Evolutionary conservation across 2,888 invertebrate species (phyloP), one percentile per base, ranked within the genome.

Genomic region (Morpho deidamia): DNA sequence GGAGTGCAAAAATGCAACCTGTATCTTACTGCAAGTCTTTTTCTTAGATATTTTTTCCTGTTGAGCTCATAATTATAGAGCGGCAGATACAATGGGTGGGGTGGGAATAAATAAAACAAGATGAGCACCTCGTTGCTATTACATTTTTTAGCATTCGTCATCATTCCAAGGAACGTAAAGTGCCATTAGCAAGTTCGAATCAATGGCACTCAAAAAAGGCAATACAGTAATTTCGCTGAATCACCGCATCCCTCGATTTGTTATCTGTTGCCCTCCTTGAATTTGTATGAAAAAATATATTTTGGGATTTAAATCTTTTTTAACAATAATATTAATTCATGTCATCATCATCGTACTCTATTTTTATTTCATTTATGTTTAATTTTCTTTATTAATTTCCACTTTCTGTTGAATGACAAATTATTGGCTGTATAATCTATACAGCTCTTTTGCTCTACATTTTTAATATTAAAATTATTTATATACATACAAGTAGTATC

Each of bases 111-210:
- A 59, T 56, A 54, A 57, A 51, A 45, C 55, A 45, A 55, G 55
- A 58, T 37, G 46, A 53, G 48, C 52, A 51, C 56, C 54, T 55
- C 35, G 55, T 47, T 45, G 52, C 51, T 52, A 53, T 60, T 62
- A 56, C 60, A 61, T 71, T 68, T 71, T 58, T 60, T 68, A 66
- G 67, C 70, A 73, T 71, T 67, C 72, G 82, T 84, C 84, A 82
- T 83, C 75, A 68, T 76, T 74, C 72, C 72, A 73, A 76, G 79
- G 78, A 83, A 83, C 78, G 79, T 74, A 74, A 76, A 73, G 74
- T 72, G 74, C 83, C 81, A 86, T 87, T 83, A 87, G 80, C 77
- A 71, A 75, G 73, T 74, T 76, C 70, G 79, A 82, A 80, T 83
- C 80, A 78, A 81, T 80, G 79, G 77, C 74, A 76, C 75, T 78